Evolutionary conservation across 2,113 vertebrate species (phyloP).

Genomic region (Cyanoderma ruficeps): DNA sequence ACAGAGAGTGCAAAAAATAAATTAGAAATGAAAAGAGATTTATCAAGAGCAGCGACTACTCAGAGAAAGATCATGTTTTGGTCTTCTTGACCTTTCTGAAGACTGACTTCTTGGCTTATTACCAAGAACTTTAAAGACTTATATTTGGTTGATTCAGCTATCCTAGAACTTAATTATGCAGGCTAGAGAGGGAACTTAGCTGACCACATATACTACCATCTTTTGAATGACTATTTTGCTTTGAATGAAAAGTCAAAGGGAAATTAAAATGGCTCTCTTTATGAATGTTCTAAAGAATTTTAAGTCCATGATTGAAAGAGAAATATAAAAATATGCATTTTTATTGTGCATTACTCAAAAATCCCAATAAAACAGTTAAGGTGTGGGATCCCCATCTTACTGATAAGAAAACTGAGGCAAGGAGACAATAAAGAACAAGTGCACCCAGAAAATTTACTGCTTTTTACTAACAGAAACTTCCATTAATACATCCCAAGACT

Average conservation of each 20-base stretch:
- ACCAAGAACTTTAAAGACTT: constrained; percentile 39
- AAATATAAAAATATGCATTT: background rate
- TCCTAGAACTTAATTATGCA: constrained; percentile 46
- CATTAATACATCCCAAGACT: background rate
- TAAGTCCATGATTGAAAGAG: background rate
- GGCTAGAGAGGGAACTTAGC: constrained; percentile 22
- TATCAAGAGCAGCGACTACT: constrained; percentile 4
- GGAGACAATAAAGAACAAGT: background rate
- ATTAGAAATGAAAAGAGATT: constrained; percentile 30
- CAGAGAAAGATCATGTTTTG: background rate
- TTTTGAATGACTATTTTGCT: constrained; percentile 1
- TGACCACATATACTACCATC: background rate
- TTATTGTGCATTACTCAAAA: background rate
- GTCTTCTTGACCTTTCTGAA: constrained; percentile 23
- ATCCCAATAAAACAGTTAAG: background rate
- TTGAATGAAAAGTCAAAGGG: constrained; percentile 30
- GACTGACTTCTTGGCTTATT: constrained; percentile 18
- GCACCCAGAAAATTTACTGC: background rate
- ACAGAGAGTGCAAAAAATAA: background rate
- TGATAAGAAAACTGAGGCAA: background rate
- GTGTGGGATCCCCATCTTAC: background rate
- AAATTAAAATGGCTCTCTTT: constrained; percentile 20
- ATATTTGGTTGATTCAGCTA: constrained; percentile 25
- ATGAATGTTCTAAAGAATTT: background rate
- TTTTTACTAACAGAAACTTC: background rate